These are phyloP conservation scores for Latheticus oryzae DNA, from an alignment of 2,888 invertebrate species.

Conservation along the genomic window DNA sequence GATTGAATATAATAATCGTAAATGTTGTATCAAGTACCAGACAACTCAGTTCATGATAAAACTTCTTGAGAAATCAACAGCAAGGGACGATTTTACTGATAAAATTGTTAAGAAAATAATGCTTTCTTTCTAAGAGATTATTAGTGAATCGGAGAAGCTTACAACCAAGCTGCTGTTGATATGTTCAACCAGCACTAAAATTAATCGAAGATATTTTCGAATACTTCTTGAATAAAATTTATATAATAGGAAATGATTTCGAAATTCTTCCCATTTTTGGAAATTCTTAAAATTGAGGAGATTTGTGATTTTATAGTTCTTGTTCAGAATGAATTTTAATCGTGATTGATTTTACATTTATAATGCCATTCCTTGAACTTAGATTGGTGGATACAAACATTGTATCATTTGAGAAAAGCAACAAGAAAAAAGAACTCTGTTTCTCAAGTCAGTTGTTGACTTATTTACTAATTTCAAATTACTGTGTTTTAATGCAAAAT, in stretches of 20 bases:
- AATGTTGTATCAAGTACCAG: slow-evolving; percentile 75
- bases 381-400: slow-evolving; percentile 35
- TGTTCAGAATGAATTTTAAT: not conserved
- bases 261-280: not conserved
- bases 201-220: not conserved
- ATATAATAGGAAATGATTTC: not conserved
- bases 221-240: not conserved
- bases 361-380: not conserved
- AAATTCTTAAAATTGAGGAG: slow-evolving; percentile 33
- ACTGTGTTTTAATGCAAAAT: slow-evolving; percentile 1
- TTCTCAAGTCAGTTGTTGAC: not conserved
- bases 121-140: slow-evolving; percentile 4
- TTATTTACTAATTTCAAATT: not conserved
- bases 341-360: not conserved
- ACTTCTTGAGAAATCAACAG: slow-evolving; percentile 51
- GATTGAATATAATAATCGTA: slow-evolving; percentile 74
- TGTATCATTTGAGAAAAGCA: no score
- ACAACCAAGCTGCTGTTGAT: no score
- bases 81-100: slow-evolving; percentile 69
- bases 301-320: not conserved
- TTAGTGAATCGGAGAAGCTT: slow-evolving; percentile 4
- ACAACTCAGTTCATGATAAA: not conserved
- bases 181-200: slow-evolving; percentile 69
- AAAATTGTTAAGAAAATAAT: slow-evolving; percentile 71
- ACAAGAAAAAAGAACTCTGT: no score